Base-by-base conservation (phyloP, 2,888 invertebrate species). In the Schrankia costaestrigalis region DNA sequence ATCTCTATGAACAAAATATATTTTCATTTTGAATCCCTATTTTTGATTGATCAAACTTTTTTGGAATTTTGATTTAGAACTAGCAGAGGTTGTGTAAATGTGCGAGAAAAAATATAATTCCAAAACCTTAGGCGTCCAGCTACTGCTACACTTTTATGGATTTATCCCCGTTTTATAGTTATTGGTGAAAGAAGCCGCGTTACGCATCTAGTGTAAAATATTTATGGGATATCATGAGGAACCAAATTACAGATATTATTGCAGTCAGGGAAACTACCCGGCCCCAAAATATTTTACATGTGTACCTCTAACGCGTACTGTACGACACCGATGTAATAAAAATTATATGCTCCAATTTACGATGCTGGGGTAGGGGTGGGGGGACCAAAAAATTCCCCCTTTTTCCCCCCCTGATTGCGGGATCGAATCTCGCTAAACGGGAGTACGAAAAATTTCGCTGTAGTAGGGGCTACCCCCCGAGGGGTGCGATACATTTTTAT, bases 341-440 rank as follows among this genome's bases (percentile, higher is more conserved):
- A 87, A 87, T 87, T 87, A 87, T 87, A 87, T 86, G 86, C 86
- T 84, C 84, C 87, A 86, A 87, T 87, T 87, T 87, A 86, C 85
- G 85, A 82, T 68, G 76, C 55, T 42, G 55, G 63, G 63, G 63
- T 64, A 54, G 40, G 59, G 51, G 41, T 38, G 34, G 52, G 72
- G 75, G 73, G 66, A 65, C 60, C 74, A 70, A 72, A 78, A 85
- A 83, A 79, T 70, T 69, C 41, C 74, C 78, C 70, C 80, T 78
- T 65, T 40, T 21, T n/a, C n/a, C 29, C 77, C 72, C 79, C 78
- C 79, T 79, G 82, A 83, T 83, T 83, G 83, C 80, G 83, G 83
- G 83, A 84, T 84, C 84, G 83, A 81, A 84, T 82, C 84, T 78
- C 82, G 80, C 83, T 84, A 83, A 83, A 80, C 71, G 74, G 73